A percentile compares a stretch with the other conserved stretches of the same genome.
phyloP scores from a whole-genome alignment of 2,888 invertebrate species.

The Epinotia demarniana region DNA sequence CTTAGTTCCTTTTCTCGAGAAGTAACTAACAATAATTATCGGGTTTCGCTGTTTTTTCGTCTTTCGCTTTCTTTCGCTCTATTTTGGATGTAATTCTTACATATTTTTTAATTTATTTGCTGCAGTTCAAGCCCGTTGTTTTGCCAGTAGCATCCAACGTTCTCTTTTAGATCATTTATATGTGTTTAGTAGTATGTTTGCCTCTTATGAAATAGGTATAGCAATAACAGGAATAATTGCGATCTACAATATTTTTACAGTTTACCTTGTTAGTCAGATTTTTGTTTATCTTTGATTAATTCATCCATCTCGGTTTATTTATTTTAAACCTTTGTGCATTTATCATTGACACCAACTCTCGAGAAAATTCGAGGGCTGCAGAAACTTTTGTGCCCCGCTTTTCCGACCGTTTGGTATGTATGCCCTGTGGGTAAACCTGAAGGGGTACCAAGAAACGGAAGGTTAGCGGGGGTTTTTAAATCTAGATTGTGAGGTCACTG shows the following conservation, averaged over 20 bases:
- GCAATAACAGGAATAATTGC: not conserved
- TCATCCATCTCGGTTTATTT: not conserved
- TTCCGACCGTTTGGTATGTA: not conserved
- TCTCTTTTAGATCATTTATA: not conserved
- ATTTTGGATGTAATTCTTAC: no score
- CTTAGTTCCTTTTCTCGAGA: no score
- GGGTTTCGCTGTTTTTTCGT: no score
- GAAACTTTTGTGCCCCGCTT: not conserved
- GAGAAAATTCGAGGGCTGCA: not conserved
- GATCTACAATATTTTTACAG: not conserved
- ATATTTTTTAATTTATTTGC: no score
- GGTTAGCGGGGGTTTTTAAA: not conserved
- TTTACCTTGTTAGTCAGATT: not conserved
- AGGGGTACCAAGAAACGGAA: not conserved
- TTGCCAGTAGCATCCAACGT: not conserved
- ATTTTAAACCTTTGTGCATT: not conserved
- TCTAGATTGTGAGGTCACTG: not conserved
- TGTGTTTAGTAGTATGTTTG: no score
- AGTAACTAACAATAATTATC: no score
- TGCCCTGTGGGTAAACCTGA: not conserved
- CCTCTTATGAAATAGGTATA: no score
- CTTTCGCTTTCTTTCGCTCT: no score
- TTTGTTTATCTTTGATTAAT: not conserved
- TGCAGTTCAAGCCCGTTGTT: not conserved
- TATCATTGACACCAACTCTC: not conserved